These are phyloP conservation scores for Potorous gilbertii DNA, from an alignment of 2,797 vertebrate species.

Conservation along the genomic window DNA sequence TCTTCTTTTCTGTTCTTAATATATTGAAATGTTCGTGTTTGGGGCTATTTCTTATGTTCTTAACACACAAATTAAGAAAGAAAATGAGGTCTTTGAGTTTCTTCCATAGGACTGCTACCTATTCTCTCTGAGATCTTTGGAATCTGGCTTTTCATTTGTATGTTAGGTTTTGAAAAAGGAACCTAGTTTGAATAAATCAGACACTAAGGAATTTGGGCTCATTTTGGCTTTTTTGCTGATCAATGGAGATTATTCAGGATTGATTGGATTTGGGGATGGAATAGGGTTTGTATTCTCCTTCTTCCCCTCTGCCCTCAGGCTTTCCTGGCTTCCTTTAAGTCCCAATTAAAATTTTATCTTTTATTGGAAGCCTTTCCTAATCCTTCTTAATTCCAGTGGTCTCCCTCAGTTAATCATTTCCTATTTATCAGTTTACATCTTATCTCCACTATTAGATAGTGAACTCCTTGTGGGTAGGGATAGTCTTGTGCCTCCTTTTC, in stretches of 20 bases:
- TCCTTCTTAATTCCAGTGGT: background rate
- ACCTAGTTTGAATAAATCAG: slow-evolving; percentile 15
- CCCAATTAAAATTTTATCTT: background rate
- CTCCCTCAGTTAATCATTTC: background rate
- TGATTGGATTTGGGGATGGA: too few relatives aligned
- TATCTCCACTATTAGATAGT: background rate
- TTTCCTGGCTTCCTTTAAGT: background rate
- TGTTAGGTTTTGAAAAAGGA: slow-evolving; percentile 32
- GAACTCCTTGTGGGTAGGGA: background rate
- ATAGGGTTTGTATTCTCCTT: too few relatives aligned
- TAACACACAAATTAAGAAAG: too few relatives aligned
- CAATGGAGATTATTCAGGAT: slow-evolving; percentile 24
- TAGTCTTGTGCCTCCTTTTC: background rate
- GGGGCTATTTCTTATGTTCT: too few relatives aligned
- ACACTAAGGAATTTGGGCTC: slow-evolving; percentile 2
- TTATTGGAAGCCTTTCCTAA: background rate
- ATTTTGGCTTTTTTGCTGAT: slow-evolving; percentile 6
- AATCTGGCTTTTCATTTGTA: background rate
- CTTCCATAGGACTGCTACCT: too few relatives aligned
- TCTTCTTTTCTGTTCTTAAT: too few relatives aligned
- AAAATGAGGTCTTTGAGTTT: too few relatives aligned
- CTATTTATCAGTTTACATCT: background rate
- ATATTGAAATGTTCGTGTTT: too few relatives aligned
- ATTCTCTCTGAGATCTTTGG: too few relatives aligned
- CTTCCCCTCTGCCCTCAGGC: too few relatives aligned